These are phyloP conservation scores for Halcyon chelicuti DNA, from an alignment of 2,797 vertebrate genomes.

Conservation along the genomic window DNA sequence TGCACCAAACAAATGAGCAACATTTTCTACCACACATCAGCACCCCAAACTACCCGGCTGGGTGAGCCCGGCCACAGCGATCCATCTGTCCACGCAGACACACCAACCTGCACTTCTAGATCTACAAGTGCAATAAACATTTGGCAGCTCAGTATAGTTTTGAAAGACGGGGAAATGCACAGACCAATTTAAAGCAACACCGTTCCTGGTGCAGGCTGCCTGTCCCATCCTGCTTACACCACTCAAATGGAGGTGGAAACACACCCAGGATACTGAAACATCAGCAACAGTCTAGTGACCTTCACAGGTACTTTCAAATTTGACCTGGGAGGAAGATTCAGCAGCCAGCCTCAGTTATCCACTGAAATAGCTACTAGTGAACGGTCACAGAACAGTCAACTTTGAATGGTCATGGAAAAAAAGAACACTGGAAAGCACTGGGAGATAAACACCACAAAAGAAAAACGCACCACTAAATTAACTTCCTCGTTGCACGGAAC, in stretches of 20 bases:
- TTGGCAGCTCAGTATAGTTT: background rate
- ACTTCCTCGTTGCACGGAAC: background rate
- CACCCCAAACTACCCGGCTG: accelerated
- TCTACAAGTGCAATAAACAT: background rate
- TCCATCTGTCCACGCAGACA: accelerated
- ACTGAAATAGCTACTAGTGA: background rate
- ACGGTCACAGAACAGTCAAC: too few relatives aligned
- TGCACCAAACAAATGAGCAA: background rate
- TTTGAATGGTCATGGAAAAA: background rate
- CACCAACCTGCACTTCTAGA: background rate
- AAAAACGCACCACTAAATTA: accelerated
- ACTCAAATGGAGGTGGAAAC: background rate
- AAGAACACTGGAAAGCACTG: background rate
- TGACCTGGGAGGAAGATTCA: background rate
- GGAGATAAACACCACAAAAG: background rate
- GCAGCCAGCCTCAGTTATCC: background rate
- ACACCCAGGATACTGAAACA: background rate
- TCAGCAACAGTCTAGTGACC: background rate
- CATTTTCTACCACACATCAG: background rate
- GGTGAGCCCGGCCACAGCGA: background rate
- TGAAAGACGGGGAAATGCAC: accelerated
- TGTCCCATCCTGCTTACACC: background rate
- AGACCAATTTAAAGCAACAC: background rate
- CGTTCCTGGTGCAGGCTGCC: background rate
- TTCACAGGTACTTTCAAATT: background rate